Percentiles rank a stretch among this genome's conserved stretches.
These are phyloP conservation scores for Kradibia gibbosae DNA, from an alignment of 1,140 invertebrate species.

Conservation along the genomic window DNA sequence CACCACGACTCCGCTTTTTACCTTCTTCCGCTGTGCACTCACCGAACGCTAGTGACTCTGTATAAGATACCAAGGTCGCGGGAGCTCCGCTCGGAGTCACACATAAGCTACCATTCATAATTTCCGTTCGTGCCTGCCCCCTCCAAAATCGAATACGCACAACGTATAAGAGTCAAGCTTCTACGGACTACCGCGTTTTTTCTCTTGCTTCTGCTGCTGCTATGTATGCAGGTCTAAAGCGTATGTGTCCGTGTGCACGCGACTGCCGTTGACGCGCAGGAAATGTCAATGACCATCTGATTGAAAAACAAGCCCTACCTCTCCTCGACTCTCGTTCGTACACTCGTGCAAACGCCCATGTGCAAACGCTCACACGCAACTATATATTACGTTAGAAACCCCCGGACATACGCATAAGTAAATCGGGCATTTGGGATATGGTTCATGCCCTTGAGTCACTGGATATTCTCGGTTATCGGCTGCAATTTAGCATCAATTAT, in stretches of 20 bases:
- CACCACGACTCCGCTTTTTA: background rate
- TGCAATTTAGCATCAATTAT: too few species aligned
- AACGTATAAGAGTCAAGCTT: too few species aligned
- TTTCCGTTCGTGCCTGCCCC: too few species aligned
- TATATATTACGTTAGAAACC: too few species aligned
- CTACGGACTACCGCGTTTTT: too few species aligned
- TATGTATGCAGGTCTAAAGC: background rate
- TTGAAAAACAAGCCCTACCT: conserved; percentile 27
- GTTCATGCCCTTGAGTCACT: background rate
- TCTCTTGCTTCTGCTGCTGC: background rate
- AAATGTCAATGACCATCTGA: conserved; percentile 41
- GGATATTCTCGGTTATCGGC: too few species aligned
- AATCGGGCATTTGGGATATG: too few species aligned
- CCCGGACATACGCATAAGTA: too few species aligned
- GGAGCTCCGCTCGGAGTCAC: background rate
- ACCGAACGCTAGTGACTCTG: too few species aligned
- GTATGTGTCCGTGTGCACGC: background rate
- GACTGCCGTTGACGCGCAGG: conserved; percentile 8
- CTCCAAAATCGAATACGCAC: too few species aligned
- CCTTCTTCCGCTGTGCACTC: background rate
- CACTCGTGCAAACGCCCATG: too few species aligned
- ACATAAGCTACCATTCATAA: background rate
- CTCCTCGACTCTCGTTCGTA: background rate
- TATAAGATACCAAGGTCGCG: background rate
- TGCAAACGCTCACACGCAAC: background rate